Percentiles rank a stretch among this genome's conserved stretches.
Conservation (phyloP, 2,888 invertebrate genomes). For the Lampropteryx suffumata region DNA sequence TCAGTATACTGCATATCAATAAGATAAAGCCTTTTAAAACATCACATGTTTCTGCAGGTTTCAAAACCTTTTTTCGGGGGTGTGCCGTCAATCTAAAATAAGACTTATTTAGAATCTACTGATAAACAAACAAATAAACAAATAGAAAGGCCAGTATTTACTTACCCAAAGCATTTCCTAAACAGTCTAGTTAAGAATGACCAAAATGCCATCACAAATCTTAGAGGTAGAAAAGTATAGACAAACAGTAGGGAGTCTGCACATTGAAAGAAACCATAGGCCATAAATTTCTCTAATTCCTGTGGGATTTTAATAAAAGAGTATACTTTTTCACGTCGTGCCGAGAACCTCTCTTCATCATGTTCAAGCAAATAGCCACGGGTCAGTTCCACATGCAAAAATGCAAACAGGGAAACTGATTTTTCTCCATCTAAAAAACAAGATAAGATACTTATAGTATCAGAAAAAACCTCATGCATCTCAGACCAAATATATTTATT, state of each 20-base stretch:
- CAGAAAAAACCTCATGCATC: too few relatives aligned
- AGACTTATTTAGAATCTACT: too few relatives aligned
- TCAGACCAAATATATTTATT: too few relatives aligned
- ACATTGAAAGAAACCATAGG: slow-evolving; percentile 97
- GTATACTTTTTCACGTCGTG: slow-evolving; percentile 97
- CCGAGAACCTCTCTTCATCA: slow-evolving; percentile 97
- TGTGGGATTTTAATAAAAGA: slow-evolving; percentile 97
- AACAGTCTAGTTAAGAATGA: slow-evolving; percentile 89
- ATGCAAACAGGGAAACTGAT: slow-evolving; percentile 82
- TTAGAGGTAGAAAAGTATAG: slow-evolving; percentile 97
- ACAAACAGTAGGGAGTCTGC: slow-evolving; percentile 98
- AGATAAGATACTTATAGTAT: not conserved
- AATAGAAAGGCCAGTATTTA: slow-evolving; percentile 1
- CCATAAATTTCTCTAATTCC: slow-evolving; percentile 96
- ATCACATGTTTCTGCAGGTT: slow-evolving; percentile 97
- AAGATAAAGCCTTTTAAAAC: slow-evolving; percentile 95
- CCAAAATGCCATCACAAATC: slow-evolving; percentile 94
- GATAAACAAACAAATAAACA: not conserved
- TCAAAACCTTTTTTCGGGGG: slow-evolving; percentile 83
- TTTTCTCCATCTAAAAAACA: slow-evolving; percentile 65
- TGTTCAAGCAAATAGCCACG: slow-evolving; percentile 97
- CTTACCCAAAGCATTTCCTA: slow-evolving; percentile 88
- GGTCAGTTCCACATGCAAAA: slow-evolving; percentile 93
- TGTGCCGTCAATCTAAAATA: slow-evolving; percentile 65
- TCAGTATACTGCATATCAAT: slow-evolving; percentile 90